phyloP scores from a whole-genome alignment of 2,797 vertebrate species.

The Acestrorhynchus altus region DNA sequence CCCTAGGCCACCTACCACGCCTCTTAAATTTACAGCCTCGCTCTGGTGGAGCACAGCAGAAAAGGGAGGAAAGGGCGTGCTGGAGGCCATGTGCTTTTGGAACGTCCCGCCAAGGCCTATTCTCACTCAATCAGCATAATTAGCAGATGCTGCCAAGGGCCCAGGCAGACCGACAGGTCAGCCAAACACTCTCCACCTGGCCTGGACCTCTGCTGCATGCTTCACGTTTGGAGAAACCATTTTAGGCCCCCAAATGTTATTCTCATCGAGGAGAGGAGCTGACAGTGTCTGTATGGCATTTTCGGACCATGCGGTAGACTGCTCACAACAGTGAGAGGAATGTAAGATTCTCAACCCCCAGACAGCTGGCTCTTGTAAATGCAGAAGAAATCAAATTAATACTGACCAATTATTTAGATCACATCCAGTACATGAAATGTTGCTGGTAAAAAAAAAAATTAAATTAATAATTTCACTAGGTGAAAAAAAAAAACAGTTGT shows the following conservation, averaged over 20 bases:
- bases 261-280: slow-evolving; percentile 54
- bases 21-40: slow-evolving; percentile 52
- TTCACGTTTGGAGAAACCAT: slow-evolving; percentile 59
- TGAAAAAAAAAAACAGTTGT: too few species aligned
- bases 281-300: slow-evolving; percentile 59
- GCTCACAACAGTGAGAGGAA: slow-evolving; percentile 45
- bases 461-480: not conserved
- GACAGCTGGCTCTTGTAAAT: slow-evolving; percentile 50
- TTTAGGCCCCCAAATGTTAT: slow-evolving; percentile 53
- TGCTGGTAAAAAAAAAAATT: not conserved
- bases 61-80: slow-evolving; percentile 38
- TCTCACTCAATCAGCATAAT: slow-evolving; percentile 60
- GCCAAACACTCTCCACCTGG: slow-evolving; percentile 56
- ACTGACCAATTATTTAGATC: slow-evolving; percentile 41
- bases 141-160: slow-evolving; percentile 58
- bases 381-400: slow-evolving; percentile 42
- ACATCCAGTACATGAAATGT: slow-evolving; percentile 1
- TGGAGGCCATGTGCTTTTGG: slow-evolving; percentile 48
- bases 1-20: slow-evolving; percentile 48
- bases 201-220: slow-evolving; percentile 35
- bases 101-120: slow-evolving; percentile 55
- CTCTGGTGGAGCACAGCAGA: slow-evolving; percentile 46
- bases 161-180: slow-evolving; percentile 52
- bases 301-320: slow-evolving; percentile 50
- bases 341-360: slow-evolving; percentile 41